Evolutionary conservation across 1,140 invertebrate species (phyloP).

Genomic region (Trichonephila clavata): DNA sequence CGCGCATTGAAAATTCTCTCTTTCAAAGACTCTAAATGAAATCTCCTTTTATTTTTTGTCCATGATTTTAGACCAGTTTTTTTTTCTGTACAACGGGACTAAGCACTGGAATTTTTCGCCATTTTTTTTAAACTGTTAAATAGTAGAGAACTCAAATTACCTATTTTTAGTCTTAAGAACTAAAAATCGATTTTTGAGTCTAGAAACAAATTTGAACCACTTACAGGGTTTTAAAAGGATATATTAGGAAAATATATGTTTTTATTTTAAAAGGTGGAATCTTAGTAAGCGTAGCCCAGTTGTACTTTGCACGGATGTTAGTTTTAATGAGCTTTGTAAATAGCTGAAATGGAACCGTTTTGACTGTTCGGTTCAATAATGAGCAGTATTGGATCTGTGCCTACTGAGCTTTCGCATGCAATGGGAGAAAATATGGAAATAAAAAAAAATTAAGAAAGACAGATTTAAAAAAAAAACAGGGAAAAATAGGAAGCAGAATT

Average conservation of each 20-base stretch:
- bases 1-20: neutral
- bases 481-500: neutral
- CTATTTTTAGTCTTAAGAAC: neutral
- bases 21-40: neutral
- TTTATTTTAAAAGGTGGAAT: neutral
- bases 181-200: neutral
- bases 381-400: slow-evolving; percentile 12
- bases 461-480: slow-evolving; percentile 41
- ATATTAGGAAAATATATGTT: neutral
- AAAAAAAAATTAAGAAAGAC: slow-evolving; percentile 38
- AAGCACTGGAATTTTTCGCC: neutral
- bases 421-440: slow-evolving; percentile 42
- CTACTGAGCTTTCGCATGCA: slow-evolving; percentile 68
- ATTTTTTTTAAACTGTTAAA: too few relatives aligned
- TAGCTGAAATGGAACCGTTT: too few relatives aligned
- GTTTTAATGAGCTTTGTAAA: neutral
- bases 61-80: neutral
- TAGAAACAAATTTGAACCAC: neutral
- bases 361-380: neutral
- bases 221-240: neutral
- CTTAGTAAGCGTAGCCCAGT: neutral
- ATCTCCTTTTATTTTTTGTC: neutral
- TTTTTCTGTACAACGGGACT: neutral
- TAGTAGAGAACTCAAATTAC: neutral
- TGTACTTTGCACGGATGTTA: neutral